These are phyloP conservation scores for Stigmatopora argus DNA, from an alignment of 2,113 vertebrate species.

Conservation along the genomic window DNA sequence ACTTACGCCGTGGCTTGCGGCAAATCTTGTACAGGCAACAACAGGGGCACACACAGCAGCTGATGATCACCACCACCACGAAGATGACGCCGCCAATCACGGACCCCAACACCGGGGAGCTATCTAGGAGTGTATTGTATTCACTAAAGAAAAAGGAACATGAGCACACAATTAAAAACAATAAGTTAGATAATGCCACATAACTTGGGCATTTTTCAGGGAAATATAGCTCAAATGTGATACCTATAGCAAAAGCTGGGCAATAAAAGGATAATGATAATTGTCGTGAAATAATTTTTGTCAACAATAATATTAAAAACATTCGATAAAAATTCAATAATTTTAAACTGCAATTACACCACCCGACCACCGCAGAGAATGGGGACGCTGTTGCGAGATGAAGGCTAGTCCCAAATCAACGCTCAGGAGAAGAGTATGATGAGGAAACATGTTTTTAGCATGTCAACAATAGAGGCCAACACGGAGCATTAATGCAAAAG, in stretches of 20 bases:
- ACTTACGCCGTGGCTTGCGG: constrained; percentile 78
- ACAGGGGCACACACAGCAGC: constrained; percentile 87
- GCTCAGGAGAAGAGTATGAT: no score
- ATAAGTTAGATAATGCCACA: neutral
- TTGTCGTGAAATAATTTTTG: no score
- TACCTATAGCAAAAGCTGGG: neutral
- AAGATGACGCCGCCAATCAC: constrained; percentile 18
- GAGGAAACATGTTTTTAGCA: no score
- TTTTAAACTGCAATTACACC: no score
- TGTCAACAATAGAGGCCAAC: no score
- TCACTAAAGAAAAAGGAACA: constrained; percentile 11
- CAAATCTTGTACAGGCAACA: constrained; percentile 89
- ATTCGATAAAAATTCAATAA: no score
- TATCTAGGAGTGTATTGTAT: rapidly evolving
- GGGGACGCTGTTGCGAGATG: no score
- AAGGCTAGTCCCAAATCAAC: no score
- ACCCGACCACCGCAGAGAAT: no score
- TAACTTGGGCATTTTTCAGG: neutral
- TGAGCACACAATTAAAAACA: neutral
- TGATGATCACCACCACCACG: constrained; percentile 66
- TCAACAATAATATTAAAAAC: no score
- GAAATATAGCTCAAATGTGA: neutral
- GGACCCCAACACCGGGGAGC: neutral
- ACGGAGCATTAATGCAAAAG: no score
- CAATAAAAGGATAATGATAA: neutral